Evolutionary conservation across 2,113 vertebrate species (phyloP).

Genomic region (Rissa tridactyla): DNA sequence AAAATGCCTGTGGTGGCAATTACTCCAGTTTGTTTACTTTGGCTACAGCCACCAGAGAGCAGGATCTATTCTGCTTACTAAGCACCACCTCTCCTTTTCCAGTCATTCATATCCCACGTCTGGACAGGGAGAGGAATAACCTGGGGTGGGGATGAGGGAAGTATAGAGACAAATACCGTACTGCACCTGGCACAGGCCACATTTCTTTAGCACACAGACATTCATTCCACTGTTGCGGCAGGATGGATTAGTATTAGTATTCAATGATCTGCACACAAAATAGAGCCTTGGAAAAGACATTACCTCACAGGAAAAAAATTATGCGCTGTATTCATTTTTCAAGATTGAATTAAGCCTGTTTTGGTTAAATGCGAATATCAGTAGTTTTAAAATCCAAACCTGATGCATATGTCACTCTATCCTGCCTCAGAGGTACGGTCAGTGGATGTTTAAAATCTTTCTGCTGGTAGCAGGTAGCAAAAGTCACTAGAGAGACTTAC

Average conservation of each 20-base stretch:
- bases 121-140: background rate
- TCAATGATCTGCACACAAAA: background rate
- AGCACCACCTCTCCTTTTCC: background rate
- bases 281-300: constrained; percentile 39
- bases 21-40: constrained; percentile 27
- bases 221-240: background rate
- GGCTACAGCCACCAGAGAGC: background rate
- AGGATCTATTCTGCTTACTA: background rate
- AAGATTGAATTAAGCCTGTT: constrained; percentile 46
- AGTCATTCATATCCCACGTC: background rate
- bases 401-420: constrained; percentile 9
- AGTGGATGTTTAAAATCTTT: constrained; percentile 22
- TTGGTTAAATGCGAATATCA: constrained; percentile 53
- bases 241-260: background rate
- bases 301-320: constrained; percentile 66
- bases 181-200: background rate
- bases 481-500: constrained; percentile 26
- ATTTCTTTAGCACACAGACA: background rate
- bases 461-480: constrained; percentile 45
- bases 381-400: constrained; percentile 45
- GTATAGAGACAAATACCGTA: background rate
- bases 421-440: constrained; percentile 41
- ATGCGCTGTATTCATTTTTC: constrained; percentile 39
- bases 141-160: background rate
- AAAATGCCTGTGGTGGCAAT: constrained; percentile 9